phyloP scores from a whole-genome alignment of 2,888 invertebrate genomes.

The Chromoteleia sp. region DNA sequence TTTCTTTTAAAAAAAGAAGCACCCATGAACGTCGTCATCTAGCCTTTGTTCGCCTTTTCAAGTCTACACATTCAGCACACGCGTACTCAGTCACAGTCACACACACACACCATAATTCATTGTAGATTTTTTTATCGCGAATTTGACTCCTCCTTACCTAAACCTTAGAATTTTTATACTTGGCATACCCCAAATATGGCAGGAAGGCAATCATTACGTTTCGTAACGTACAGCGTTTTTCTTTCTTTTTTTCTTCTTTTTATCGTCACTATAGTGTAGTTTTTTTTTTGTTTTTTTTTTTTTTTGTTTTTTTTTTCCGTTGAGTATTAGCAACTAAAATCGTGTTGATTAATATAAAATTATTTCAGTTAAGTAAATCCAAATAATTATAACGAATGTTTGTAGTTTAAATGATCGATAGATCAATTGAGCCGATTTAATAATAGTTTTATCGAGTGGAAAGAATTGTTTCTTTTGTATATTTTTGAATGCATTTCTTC shows the following conservation, averaged over 20 bases:
- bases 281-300: constrained; percentile 28
- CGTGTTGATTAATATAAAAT: too few species aligned
- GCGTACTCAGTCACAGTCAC: constrained; percentile 69
- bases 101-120: constrained; percentile 72
- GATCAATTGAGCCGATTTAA: too few species aligned
- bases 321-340: too few species aligned
- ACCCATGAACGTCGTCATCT: constrained; percentile 72
- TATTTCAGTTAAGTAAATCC: too few species aligned
- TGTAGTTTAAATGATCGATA: too few species aligned
- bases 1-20: constrained; percentile 74
- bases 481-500: too few species aligned
- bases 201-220: constrained; percentile 88
- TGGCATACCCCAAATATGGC: constrained; percentile 88
- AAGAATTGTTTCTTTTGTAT: too few species aligned
- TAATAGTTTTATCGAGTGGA: neutral
- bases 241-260: constrained; percentile 56
- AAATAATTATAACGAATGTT: too few species aligned
- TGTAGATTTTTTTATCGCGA: constrained; percentile 70
- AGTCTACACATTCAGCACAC: constrained; percentile 70
- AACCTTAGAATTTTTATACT: constrained; percentile 85
- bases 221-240: constrained; percentile 85
- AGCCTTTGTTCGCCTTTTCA: constrained; percentile 63
- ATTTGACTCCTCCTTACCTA: constrained; percentile 78
- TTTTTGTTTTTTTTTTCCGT: too few species aligned
- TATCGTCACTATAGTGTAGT: constrained; percentile 71